phyloP scores from a whole-genome alignment of 2,113 vertebrate genomes.

The Anser cygnoides region DNA sequence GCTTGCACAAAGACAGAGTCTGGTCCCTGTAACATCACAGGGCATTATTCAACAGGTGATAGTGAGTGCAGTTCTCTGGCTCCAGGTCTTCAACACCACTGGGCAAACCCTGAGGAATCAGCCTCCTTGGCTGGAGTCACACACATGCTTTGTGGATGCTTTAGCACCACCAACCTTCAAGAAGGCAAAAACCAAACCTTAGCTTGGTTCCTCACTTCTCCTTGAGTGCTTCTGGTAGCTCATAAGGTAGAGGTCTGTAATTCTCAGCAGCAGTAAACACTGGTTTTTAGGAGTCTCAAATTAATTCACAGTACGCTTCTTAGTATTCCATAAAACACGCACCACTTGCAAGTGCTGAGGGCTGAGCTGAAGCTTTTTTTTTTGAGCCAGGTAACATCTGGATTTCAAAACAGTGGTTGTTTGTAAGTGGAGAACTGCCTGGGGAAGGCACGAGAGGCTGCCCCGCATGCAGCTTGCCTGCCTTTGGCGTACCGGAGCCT shows the following conservation, averaged over 20 bases:
- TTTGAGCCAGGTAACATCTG: not conserved
- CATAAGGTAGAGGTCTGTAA: not conserved
- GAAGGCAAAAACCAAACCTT: not conserved
- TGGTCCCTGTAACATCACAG: not conserved
- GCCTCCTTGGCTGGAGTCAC: not conserved
- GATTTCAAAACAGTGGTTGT: not conserved
- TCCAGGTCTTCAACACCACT: not conserved
- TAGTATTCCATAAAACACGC: not conserved
- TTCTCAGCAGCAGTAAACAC: not conserved
- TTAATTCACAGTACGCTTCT: not conserved
- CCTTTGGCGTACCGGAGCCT: not conserved
- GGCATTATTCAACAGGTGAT: not conserved
- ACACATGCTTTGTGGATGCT: not conserved
- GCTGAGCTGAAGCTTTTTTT: not conserved
- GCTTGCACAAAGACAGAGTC: not conserved
- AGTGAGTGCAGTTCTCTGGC: not conserved
- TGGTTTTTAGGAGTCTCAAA: constrained; percentile 13
- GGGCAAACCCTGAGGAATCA: not conserved
- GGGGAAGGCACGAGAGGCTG: not conserved
- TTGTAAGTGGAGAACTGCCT: not conserved
- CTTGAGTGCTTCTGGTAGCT: not conserved
- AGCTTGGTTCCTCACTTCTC: not conserved
- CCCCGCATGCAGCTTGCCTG: not conserved
- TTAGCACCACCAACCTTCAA: not conserved
- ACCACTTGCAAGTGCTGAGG: not conserved